Evolutionary conservation across 2,888 invertebrate genomes (phyloP).

Genomic region (Noctua janthe): DNA sequence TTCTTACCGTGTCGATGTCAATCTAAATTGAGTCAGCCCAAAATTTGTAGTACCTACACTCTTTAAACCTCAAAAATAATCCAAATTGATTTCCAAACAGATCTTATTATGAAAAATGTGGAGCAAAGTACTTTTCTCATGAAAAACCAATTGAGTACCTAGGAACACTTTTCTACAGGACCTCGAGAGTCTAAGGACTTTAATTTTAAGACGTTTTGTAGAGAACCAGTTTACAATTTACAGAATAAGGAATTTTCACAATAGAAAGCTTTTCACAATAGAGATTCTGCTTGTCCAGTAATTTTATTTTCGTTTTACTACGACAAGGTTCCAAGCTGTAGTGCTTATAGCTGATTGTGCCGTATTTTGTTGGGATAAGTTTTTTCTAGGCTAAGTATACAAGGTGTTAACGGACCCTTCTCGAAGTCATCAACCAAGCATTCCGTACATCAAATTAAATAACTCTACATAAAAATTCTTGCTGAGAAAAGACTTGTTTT

Average conservation of each 20-base stretch:
- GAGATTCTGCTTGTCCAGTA: neutral
- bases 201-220: constrained; percentile 7
- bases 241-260: neutral
- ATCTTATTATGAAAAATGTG: neutral
- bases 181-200: neutral
- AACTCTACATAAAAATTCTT: no score
- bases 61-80: neutral
- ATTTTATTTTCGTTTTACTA: constrained; percentile 18
- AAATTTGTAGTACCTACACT: neutral
- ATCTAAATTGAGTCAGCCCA: no score
- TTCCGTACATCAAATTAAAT: no score
- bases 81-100: neutral
- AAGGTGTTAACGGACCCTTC: no score
- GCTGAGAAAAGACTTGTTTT: no score
- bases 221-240: neutral
- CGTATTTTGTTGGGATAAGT: neutral
- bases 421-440: no score
- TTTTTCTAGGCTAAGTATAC: neutral
- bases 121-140: neutral
- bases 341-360: neutral
- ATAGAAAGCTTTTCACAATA: constrained; percentile 5
- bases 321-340: neutral
- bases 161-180: neutral
- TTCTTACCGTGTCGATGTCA: no score
- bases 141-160: neutral